Conservation (phyloP, 2,797 vertebrate genomes). For the Gymnoscopelus braueri region DNA sequence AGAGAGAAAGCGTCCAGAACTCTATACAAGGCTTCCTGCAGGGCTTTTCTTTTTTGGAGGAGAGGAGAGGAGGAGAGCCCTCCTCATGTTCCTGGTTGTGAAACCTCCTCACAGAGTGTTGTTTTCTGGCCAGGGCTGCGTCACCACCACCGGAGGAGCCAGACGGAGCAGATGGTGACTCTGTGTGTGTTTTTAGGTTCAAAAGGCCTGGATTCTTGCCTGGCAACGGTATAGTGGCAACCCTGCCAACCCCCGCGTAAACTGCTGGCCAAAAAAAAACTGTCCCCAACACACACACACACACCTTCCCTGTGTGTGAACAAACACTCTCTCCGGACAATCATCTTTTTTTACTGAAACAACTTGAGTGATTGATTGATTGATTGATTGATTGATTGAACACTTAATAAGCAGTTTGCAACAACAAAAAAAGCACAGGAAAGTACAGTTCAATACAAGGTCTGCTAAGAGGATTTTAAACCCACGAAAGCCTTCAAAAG, state of each 20-base stretch:
- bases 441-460: too few species aligned
- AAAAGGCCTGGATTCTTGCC: slow-evolving; percentile 72
- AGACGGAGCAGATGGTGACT: slow-evolving; percentile 67
- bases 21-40: slow-evolving; percentile 59
- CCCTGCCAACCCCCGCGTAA: slow-evolving; percentile 62
- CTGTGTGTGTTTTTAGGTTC: slow-evolving; percentile 71
- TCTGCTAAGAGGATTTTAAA: too few species aligned
- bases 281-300: not conserved
- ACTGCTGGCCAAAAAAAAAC: slow-evolving; percentile 18
- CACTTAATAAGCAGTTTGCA: too few species aligned
- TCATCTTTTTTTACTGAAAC: too few species aligned
- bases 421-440: too few species aligned
- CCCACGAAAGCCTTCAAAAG: too few species aligned
- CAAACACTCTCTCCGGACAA: too few species aligned
- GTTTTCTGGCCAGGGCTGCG: slow-evolving; percentile 63
- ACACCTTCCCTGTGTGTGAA: too few species aligned
- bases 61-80: slow-evolving; percentile 33
- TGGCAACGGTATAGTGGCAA: slow-evolving; percentile 31
- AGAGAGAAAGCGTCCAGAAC: slow-evolving; percentile 24
- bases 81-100: slow-evolving; percentile 67
- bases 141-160: slow-evolving; percentile 60
- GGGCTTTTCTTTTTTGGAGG: slow-evolving; percentile 59
- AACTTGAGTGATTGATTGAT: too few species aligned
- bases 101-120: slow-evolving; percentile 51
- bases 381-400: too few species aligned